phyloP scores from a whole-genome alignment of 2,113 vertebrate genomes.

The Oreochromis tanganicae region DNA sequence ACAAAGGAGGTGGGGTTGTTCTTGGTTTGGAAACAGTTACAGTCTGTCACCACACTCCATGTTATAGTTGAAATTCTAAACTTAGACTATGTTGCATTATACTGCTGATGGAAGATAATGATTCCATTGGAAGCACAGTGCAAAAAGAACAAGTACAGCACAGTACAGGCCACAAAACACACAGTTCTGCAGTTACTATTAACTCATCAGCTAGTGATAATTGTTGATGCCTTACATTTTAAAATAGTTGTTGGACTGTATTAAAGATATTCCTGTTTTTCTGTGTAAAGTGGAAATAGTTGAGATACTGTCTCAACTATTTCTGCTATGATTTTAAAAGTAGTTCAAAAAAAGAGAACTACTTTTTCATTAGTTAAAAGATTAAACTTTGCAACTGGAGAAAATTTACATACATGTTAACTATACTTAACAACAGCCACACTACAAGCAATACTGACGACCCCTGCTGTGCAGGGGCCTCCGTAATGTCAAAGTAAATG shows the following conservation, averaged over 20 bases:
- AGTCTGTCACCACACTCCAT: not conserved
- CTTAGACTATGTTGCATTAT: not conserved
- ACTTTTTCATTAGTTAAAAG: slow-evolving; percentile 4
- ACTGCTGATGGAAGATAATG: not conserved
- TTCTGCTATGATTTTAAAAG: not conserved
- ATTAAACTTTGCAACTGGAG: not conserved
- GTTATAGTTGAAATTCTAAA: not conserved
- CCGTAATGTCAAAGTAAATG: slow-evolving; percentile 59
- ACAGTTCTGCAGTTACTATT: not conserved
- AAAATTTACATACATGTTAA: slow-evolving; percentile 33
- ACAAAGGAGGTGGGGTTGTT: not conserved
- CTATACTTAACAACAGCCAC: slow-evolving; percentile 42
- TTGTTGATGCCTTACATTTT: not conserved
- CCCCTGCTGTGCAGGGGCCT: slow-evolving; percentile 44
- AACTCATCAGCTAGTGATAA: not conserved
- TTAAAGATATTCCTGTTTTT: not conserved
- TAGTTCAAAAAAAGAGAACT: not conserved
- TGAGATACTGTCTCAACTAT: not conserved
- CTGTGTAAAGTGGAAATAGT: not conserved
- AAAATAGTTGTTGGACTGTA: not conserved
- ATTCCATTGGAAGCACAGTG: not conserved
- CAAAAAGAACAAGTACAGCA: not conserved
- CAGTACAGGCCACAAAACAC: not conserved
- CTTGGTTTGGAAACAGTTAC: not conserved
- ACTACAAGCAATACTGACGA: slow-evolving; percentile 50